Conservation (phyloP, 2,888 invertebrate species). For the Lomographa bimaculata region DNA sequence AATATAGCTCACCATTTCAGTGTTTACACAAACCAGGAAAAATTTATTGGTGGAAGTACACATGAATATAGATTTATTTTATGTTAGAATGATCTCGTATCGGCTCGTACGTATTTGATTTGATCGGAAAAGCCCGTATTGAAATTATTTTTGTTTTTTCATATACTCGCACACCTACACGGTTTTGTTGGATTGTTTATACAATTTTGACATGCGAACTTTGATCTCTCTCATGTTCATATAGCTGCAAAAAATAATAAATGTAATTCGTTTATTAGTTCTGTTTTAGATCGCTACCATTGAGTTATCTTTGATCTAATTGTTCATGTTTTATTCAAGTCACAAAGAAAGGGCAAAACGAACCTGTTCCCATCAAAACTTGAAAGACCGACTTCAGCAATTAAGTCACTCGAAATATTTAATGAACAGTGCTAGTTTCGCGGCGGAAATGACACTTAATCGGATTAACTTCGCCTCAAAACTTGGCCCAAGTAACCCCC, state of each 20-base stretch:
- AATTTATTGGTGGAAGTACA: conserved; percentile 46
- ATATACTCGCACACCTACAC: conserved; percentile 6
- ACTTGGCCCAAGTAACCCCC: conserved; percentile 60
- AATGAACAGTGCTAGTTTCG: conserved; percentile 81
- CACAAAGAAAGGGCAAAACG: conserved; percentile 41
- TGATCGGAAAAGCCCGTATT: conserved; percentile 17
- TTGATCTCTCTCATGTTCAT: conserved; percentile 6
- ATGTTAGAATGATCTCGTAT: conserved; percentile 22
- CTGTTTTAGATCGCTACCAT: conserved; percentile 7
- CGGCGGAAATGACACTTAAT: conserved; percentile 81
- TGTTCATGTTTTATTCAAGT: conserved; percentile 12
- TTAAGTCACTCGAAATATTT: conserved; percentile 81
- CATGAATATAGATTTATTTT: conserved; percentile 36
- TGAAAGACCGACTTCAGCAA: conserved; percentile 67
- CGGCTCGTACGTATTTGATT: conserved; percentile 17
- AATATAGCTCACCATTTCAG: conserved; percentile 46
- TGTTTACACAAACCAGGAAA: conserved; percentile 49
- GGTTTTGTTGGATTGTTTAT: conserved; percentile 3
- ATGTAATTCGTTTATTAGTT: neutral
- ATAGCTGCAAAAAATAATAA: neutral
- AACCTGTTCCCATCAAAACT: conserved; percentile 64
- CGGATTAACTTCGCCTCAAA: conserved; percentile 78
- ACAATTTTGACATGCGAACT: conserved; percentile 2
- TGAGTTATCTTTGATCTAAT: conserved; percentile 13
- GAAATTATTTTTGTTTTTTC: conserved; percentile 16